Evolutionary conservation across 2,113 vertebrate genomes (phyloP), one percentile per base, ranked within the genome.

Genomic region (Cyphomyrus discorhynchus): DNA sequence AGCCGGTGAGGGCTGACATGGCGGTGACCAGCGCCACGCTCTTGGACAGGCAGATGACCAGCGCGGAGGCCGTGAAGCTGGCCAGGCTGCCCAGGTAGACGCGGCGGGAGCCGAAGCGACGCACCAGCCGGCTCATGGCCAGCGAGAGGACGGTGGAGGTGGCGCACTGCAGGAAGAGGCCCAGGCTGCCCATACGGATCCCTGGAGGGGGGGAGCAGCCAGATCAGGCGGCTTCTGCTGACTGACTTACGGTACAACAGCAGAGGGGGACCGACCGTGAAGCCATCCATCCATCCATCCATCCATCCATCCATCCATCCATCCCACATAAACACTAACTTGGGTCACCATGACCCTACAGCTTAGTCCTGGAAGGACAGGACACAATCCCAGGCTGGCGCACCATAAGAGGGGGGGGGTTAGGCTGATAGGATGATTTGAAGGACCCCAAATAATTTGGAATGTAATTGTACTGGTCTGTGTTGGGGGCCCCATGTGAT

Each of bases 111-210:
- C 96, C 96, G 2, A 96, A 95, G 2, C 89, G 91, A 17, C 90
- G 91, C 89, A 97, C 95, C 93, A 97, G 62, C 0, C 93, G 94
- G 89, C 95, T 96, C 96, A 97, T 96, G 62, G 92, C 85, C 91
- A 96, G 91, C 47, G 96, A 97, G 94, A 96, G 96, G 90, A 96
- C 92, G 88, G 95, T 96, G 91, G 96, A 96, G 94, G 96, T 97
- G 93, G 95, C 94, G 89, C 96, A 96, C 91, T 97, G 96, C 90
- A 97, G 92, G 91, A 97, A 96, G 39, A 97, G 93, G n/a, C 96
- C 96, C 91, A 96, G 92, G 50, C 96, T 96, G 90, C 96, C 96
- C 95, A 97, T 95, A 13, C 96, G 96, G 90, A 97, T 95, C 17
- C 96, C 96, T 96, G 91, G 2, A 88, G 86, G 80, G 35, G 8